These are phyloP conservation scores for Phyllotreta cruciferae DNA, from an alignment of 2,888 invertebrate species.

Conservation along the genomic window DNA sequence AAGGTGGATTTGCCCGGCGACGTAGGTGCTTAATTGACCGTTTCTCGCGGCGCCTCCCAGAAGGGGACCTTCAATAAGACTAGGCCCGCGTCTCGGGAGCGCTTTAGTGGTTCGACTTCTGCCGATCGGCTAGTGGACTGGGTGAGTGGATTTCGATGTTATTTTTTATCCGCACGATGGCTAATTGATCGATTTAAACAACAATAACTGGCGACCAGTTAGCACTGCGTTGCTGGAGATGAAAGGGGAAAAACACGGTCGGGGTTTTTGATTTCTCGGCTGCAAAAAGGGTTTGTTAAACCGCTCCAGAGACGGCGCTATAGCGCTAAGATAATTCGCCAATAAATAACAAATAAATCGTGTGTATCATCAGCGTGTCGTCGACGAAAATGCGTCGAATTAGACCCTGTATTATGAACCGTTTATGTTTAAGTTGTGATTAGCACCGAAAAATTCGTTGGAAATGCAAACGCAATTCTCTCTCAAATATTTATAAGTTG, in stretches of 20 bases:
- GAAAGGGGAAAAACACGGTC: constrained; percentile 5
- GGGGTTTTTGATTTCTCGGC: no score
- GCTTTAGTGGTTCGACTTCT: no score
- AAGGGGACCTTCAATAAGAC: no score
- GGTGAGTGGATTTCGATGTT: no score
- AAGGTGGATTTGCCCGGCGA: constrained; percentile 17
- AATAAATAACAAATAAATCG: no score
- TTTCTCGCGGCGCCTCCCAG: no score
- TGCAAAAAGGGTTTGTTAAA: no score
- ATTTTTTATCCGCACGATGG: not conserved
- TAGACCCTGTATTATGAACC: constrained; percentile 11
- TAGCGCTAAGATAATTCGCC: no score
- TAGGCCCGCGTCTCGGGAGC: no score
- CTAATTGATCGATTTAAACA: constrained; percentile 23
- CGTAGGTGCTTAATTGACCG: constrained; percentile 16
- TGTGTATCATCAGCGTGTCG: no score
- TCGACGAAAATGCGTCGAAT: no score
- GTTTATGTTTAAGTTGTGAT: constrained; percentile 3
- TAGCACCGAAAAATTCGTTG: constrained; percentile 12
- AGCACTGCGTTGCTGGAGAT: constrained; percentile 8
- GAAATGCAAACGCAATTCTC: constrained; percentile 8
- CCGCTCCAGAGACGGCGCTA: no score
- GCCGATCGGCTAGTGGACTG: not conserved
- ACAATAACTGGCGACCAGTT: constrained; percentile 20
- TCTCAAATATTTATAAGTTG: not conserved